Base-by-base conservation (phyloP, 2,888 invertebrate genomes). In the Ctena decussata region DNA sequence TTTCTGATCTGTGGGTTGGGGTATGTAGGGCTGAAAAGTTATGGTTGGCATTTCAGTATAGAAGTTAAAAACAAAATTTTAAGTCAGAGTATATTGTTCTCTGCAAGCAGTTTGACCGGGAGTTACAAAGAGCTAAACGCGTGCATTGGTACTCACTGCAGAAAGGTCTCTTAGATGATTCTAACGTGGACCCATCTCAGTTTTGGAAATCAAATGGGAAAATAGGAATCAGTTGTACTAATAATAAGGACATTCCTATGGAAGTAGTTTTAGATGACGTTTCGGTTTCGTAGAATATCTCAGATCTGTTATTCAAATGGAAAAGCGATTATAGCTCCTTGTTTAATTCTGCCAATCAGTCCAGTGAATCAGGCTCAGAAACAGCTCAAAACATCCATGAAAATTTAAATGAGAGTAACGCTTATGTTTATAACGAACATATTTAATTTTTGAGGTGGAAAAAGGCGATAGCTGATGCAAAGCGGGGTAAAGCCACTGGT, bases 401-500 rank as follows among this genome's bases (percentile, higher is more conserved):
- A 21, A 8, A 6, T 41, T 6, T 8, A 6, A 70, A 41, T 37
- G 11, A 24, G n/a, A 5, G 8, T 5, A 24, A 41, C 24, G 70
- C 37, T 11, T 15, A 6, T 30, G 21, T 6, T 70, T 73, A 60
- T 74, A 71, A 80, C 41, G 69, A 75, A 0, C 21, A 79, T 65
- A 65, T 71, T 35, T 30, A 27, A 39, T 30, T 44, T 53, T 35
- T 70, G 44, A 53, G 72, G 18, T 27, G 71, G 12, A 37, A 35
- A 18, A 72, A 77, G 35, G 77, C 73, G 1, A 60, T 82, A 18
- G 60, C 5, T 27, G 15, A 18, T 73, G 77, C 74, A 11, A 84
- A 77, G 30, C 18, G 53, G 1, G 77, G 80, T 57, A 84, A 84
- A 74, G 65, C 84, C 8, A 12, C 41, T 74, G 77, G 77, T 32